A percentile compares a stretch with the other conserved stretches of the same genome.
These are phyloP conservation scores for Solen grandis DNA, from an alignment of 1,140 invertebrate species.

Conservation along the genomic window DNA sequence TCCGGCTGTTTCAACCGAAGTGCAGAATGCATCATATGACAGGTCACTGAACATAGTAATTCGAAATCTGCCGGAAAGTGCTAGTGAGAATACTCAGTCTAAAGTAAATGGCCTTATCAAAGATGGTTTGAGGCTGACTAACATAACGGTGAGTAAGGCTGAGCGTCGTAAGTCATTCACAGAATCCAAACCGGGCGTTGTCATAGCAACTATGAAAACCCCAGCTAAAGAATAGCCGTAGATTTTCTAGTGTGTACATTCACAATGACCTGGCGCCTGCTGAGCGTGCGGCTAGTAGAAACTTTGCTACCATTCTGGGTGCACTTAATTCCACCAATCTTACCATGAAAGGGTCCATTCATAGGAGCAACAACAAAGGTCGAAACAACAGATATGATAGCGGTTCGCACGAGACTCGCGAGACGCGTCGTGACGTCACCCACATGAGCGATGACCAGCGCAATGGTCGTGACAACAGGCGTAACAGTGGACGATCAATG, in stretches of 20 bases:
- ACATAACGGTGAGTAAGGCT: background rate
- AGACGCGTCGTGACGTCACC: too few relatives aligned
- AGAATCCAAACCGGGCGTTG: background rate
- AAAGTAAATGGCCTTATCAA: slow-evolving; percentile 27
- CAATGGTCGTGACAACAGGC: background rate
- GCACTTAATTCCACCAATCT: too few relatives aligned
- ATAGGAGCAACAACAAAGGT: too few relatives aligned
- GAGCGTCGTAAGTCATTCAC: background rate
- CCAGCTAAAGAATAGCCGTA: too few relatives aligned
- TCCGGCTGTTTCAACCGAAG: background rate
- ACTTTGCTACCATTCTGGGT: slow-evolving; percentile 29
- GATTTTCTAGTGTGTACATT: too few relatives aligned
- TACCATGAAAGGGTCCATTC: slow-evolving; percentile 12
- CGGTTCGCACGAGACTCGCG: too few relatives aligned
- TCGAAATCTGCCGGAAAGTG: background rate
- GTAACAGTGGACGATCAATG: background rate
- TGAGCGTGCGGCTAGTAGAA: slow-evolving; percentile 5
- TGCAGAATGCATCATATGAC: too few relatives aligned
- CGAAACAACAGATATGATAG: background rate
- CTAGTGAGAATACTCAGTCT: background rate
- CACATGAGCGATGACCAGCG: background rate
- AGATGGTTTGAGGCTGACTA: background rate
- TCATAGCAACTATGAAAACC: too few relatives aligned
- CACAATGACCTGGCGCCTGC: slow-evolving; percentile 1
- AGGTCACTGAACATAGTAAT: slow-evolving; percentile 31